Evolutionary conservation across 64 coral and sea anemone species (phyloP).

Genomic region (Montipora capricornis): DNA sequence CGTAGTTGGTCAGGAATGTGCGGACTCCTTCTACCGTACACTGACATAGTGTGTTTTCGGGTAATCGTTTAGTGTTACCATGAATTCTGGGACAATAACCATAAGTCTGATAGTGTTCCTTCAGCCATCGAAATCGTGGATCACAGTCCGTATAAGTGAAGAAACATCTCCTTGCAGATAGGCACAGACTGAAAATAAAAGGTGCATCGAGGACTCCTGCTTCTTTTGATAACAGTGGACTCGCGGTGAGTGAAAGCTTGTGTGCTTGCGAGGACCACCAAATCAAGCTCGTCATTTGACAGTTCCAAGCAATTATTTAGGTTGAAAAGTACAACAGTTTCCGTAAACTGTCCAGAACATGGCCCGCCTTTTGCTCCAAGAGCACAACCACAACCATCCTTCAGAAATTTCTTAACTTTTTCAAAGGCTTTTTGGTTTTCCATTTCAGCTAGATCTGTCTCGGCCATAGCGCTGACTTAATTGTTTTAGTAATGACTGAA

Average conservation of each 20-base stretch:
- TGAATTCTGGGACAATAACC: constrained; percentile 22
- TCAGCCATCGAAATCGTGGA: constrained; percentile 17
- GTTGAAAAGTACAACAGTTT: background rate
- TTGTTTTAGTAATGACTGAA: background rate
- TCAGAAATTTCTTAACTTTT: background rate
- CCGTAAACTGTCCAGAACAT: constrained; percentile 23
- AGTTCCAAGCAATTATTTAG: constrained; percentile 35
- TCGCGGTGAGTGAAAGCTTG: background rate
- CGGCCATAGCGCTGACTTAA: background rate
- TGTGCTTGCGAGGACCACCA: constrained; percentile 16
- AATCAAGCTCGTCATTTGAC: constrained; percentile 28
- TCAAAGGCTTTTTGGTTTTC: background rate
- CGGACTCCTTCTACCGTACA: background rate
- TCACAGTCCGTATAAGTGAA: constrained; percentile 11
- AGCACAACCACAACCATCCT: constrained; percentile 17
- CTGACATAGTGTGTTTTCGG: constrained; percentile 1
- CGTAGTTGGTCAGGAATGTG: constrained; percentile 16
- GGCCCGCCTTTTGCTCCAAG: background rate
- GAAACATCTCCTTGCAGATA: constrained; percentile 20
- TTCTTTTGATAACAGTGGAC: constrained; percentile 8
- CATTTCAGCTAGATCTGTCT: background rate
- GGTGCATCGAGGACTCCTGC: constrained; percentile 12
- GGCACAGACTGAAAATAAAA: constrained; percentile 16
- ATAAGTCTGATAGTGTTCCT: constrained; percentile 18
- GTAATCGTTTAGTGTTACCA: constrained; percentile 19